These are phyloP conservation scores for Odontomachus brunneus DNA, from an alignment of 1,140 invertebrate species.

Conservation along the genomic window DNA sequence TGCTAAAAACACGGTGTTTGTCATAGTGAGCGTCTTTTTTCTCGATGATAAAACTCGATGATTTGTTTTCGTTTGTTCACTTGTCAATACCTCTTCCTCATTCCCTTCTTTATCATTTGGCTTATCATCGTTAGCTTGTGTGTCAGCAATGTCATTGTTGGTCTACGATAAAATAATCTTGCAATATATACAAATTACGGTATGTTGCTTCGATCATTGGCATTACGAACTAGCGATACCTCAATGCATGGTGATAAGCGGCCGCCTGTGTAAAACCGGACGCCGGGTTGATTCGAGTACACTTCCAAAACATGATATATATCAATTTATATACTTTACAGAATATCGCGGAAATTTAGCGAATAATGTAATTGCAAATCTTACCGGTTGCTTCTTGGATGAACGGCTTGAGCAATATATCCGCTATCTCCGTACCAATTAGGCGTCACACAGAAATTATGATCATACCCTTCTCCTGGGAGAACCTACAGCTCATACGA, in stretches of 20 bases:
- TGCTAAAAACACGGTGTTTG: constrained; percentile 92
- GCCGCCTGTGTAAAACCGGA: constrained; percentile 95
- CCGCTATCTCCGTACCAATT: constrained; percentile 62
- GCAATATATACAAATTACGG: neutral
- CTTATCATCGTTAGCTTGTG: constrained; percentile 4
- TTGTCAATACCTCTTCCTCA: constrained; percentile 38
- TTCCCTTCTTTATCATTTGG: constrained; percentile 17
- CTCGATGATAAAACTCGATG: constrained; percentile 85
- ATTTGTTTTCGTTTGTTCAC: constrained; percentile 39
- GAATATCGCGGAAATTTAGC: neutral
- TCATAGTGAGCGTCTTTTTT: constrained; percentile 90
- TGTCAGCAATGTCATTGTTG: neutral
- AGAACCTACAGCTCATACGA: constrained; percentile 68
- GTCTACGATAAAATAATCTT: constrained; percentile 7
- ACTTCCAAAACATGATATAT: constrained; percentile 88
- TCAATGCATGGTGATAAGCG: constrained; percentile 86
- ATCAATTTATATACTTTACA: constrained; percentile 19
- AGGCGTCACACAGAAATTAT: constrained; percentile 87
- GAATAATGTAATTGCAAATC: constrained; percentile 20
- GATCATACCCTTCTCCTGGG: constrained; percentile 87
- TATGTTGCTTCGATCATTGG: constrained; percentile 7
- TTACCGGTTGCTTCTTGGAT: constrained; percentile 88
- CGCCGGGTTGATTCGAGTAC: constrained; percentile 93
- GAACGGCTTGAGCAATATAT: constrained; percentile 86
- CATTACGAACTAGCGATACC: constrained; percentile 6